phyloP scores from a whole-genome alignment of 1,140 invertebrate species.

The Scylla paramamosain region DNA sequence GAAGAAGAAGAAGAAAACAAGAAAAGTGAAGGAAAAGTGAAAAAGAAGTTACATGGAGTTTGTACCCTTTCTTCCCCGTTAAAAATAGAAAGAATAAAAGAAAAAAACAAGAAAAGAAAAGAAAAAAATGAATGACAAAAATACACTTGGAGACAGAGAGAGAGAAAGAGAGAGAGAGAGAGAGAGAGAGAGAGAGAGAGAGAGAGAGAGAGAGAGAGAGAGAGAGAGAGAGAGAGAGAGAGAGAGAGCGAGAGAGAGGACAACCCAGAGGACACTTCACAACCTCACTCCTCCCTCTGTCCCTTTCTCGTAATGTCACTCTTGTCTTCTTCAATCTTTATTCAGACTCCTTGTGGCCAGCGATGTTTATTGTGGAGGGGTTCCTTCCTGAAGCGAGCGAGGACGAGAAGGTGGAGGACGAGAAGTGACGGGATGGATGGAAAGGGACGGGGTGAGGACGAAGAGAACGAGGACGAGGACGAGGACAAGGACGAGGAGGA shows the following conservation, averaged over 20 bases:
- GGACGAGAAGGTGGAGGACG: neutral
- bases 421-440: neutral
- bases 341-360: neutral
- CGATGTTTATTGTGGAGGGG: neutral
- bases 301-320: neutral
- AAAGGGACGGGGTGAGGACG: neutral
- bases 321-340: constrained; percentile 6
- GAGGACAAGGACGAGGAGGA: neutral
- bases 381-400: neutral
- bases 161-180: constrained; percentile 46
- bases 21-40: neutral
- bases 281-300: neutral
- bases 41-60: neutral
- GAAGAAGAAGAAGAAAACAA: neutral
- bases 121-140: neutral
- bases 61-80: too few species aligned
- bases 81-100: too few species aligned
- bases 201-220: neutral
- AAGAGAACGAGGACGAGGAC: neutral
- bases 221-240: constrained; percentile 23
- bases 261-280: neutral
- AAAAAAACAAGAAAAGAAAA: too few species aligned
- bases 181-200: neutral
- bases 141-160: neutral
- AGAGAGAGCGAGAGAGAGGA: neutral